Conservation (phyloP, 1,140 invertebrate species). For the Paralvinella palmiformis region DNA sequence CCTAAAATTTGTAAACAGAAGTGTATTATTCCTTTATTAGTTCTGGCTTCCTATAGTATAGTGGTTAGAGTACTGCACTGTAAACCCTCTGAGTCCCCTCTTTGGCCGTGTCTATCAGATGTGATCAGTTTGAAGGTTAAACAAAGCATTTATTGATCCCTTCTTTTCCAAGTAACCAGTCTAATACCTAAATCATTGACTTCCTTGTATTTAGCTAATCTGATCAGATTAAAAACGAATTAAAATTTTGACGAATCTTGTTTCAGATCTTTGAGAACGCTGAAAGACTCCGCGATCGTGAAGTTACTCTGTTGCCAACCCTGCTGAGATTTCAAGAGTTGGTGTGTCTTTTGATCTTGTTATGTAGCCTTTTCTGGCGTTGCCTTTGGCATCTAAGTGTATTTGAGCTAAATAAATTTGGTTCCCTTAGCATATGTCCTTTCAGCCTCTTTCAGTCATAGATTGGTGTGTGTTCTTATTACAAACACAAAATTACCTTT, state of each 20-base stretch:
- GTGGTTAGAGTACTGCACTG: too few relatives aligned
- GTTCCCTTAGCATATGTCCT: background rate
- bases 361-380: background rate
- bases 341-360: slow-evolving; percentile 47
- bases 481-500: slow-evolving; percentile 2
- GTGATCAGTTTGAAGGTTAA: background rate
- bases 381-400: background rate
- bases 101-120: too few relatives aligned
- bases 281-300: slow-evolving; percentile 67
- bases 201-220: too few relatives aligned
- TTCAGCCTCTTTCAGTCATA: background rate
- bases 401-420: background rate
- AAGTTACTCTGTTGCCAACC: slow-evolving; percentile 62
- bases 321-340: slow-evolving; percentile 70
- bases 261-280: slow-evolving; percentile 68
- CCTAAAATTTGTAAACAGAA: too few relatives aligned
- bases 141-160: background rate
- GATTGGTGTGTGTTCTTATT: background rate
- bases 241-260: slow-evolving; percentile 4
- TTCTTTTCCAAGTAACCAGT: background rate
- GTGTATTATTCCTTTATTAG: too few relatives aligned
- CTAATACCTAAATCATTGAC: background rate
- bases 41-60: too few relatives aligned
- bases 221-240: too few relatives aligned
- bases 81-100: too few relatives aligned